Conservation (phyloP, 2,113 vertebrate genomes). For the Triplophysa siluroides region DNA sequence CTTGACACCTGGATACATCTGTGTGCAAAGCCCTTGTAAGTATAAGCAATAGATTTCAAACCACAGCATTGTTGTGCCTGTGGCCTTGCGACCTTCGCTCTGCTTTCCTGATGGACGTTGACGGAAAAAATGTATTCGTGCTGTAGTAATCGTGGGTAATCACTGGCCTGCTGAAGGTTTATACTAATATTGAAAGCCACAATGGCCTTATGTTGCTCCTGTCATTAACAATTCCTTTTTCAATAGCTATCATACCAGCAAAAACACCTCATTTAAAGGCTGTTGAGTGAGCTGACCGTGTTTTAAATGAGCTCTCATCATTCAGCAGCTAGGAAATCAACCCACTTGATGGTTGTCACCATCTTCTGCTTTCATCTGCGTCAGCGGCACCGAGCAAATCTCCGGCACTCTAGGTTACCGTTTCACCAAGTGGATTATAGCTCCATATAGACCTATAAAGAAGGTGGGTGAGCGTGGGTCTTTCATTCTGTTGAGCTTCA, state of each 20-base stretch:
- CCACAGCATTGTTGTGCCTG: background rate
- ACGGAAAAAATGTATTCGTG: constrained; percentile 53
- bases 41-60: background rate
- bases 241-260: background rate
- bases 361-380: background rate
- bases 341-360: background rate
- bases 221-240: constrained; percentile 8
- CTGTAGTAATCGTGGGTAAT: constrained; percentile 60
- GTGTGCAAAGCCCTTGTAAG: background rate
- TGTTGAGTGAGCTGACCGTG: constrained; percentile 18
- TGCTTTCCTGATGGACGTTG: constrained; percentile 51
- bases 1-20: no score
- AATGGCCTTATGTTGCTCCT: constrained; percentile 14
- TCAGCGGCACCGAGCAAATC: background rate
- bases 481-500: background rate
- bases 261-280: background rate
- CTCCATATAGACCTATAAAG: constrained; percentile 8
- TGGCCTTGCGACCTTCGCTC: constrained; percentile 30
- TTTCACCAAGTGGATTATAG: constrained; percentile 36
- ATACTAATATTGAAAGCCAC: constrained; percentile 62
- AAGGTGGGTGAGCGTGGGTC: constrained; percentile 20
- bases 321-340: constrained; percentile 6
- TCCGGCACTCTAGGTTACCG: constrained; percentile 4
- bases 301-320: constrained; percentile 11
- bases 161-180: constrained; percentile 59